These are phyloP conservation scores for Upupa epops DNA, from an alignment of 2,113 vertebrate genomes.

Conservation along the genomic window DNA sequence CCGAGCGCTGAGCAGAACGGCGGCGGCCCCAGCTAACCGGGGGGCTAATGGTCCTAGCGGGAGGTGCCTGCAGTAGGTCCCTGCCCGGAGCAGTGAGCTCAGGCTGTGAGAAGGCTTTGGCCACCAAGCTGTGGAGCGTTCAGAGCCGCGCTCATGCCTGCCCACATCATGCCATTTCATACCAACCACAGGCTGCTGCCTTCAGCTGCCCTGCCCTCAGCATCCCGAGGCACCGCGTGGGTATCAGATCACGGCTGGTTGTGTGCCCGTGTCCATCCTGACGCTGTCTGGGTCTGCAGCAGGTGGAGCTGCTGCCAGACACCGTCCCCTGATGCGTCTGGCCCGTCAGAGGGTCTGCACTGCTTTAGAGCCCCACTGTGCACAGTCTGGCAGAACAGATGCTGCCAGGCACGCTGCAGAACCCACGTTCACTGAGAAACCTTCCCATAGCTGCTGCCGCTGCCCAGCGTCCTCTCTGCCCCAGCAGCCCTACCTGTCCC, in stretches of 20 bases:
- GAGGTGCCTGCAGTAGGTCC: not conserved
- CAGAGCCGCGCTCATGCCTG: not conserved
- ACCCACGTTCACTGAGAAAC: not conserved
- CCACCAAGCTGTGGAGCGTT: not conserved
- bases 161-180: not conserved
- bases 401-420: not conserved
- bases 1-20: not conserved
- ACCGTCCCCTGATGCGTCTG: not conserved
- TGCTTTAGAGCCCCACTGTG: not conserved
- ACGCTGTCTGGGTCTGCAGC: not conserved
- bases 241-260: too few relatives aligned
- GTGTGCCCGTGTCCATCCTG: not conserved
- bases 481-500: not conserved
- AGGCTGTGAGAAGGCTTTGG: not conserved
- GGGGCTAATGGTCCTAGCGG: not conserved
- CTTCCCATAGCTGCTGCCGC: not conserved
- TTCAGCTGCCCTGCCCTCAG: not conserved
- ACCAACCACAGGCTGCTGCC: not conserved
- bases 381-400: not conserved
- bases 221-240: not conserved
- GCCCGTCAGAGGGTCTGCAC: not conserved
- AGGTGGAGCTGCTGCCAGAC: not conserved
- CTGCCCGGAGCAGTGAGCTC: not conserved
- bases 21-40: not conserved
- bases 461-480: not conserved